Conservation (phyloP, 2,888 invertebrate genomes). For the Eurois occulta region DNA sequence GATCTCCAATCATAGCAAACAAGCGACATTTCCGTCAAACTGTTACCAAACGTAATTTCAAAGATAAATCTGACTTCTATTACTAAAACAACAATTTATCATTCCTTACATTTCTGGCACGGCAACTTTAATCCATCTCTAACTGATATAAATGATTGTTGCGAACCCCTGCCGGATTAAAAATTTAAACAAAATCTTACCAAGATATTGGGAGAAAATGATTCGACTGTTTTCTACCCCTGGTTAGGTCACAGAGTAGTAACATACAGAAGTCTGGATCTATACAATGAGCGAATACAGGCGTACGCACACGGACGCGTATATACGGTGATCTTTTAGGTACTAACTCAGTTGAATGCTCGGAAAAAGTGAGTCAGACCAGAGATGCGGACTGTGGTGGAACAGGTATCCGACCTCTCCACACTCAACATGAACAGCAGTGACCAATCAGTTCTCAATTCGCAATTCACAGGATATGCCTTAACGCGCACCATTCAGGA, state of each 20-base stretch:
- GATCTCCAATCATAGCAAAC: not conserved
- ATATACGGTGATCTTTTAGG: too few species aligned
- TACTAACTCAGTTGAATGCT: too few species aligned
- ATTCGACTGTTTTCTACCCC: conserved; percentile 79
- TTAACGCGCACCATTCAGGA: too few species aligned
- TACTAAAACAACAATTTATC: conserved; percentile 31
- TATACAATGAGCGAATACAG: not conserved
- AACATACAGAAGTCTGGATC: not conserved
- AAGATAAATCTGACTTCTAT: conserved; percentile 7
- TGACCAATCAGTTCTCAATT: too few species aligned
- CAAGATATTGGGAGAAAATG: conserved; percentile 80
- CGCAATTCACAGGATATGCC: too few species aligned
- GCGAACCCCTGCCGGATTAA: conserved; percentile 74
- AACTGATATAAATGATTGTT: conserved; percentile 75
- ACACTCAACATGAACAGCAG: too few species aligned
- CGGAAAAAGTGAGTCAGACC: too few species aligned
- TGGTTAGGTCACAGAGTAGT: conserved; percentile 11
- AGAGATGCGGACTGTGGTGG: too few species aligned
- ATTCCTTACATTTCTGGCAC: conserved; percentile 13
- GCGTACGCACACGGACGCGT: not conserved
- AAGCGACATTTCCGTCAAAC: not conserved
- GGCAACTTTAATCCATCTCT: conserved; percentile 59
- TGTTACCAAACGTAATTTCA: not conserved
- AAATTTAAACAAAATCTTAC: conserved; percentile 80
- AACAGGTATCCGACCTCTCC: too few species aligned